Conservation (phyloP, 2,113 vertebrate species). For the Ornithorhynchus anatinus region DNA sequence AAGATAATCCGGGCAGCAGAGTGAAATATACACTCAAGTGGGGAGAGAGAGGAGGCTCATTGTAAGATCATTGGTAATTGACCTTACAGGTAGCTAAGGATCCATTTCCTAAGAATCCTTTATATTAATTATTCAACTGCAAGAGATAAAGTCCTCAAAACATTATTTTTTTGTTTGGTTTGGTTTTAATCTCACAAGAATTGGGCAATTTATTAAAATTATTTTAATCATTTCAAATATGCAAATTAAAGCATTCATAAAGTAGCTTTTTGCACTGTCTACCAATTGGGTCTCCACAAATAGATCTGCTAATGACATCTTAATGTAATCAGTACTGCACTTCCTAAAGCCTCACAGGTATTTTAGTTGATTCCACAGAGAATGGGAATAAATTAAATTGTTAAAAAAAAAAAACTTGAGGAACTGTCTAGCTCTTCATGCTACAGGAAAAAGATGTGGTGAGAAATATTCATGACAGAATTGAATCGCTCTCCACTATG, state of each 20-base stretch:
- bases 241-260: not conserved
- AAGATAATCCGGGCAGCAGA: too few species aligned
- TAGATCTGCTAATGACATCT: too few species aligned
- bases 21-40: too few species aligned
- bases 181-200: not conserved
- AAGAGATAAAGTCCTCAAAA: not conserved
- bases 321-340: too few species aligned
- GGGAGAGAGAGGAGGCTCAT: too few species aligned
- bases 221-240: not conserved
- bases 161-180: not conserved
- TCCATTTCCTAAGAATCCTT: not conserved
- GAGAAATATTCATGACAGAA: too few species aligned
- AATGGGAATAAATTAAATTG: not conserved
- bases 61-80: not conserved
- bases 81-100: not conserved
- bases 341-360: not conserved
- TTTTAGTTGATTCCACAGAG: not conserved
- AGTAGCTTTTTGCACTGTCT: too few species aligned
- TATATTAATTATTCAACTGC: constrained; percentile 1
- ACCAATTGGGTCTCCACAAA: too few species aligned
- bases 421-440: too few species aligned
- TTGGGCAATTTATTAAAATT: not conserved
- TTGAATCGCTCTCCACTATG: too few species aligned
- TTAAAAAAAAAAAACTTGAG: not conserved
- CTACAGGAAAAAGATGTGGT: too few species aligned